Conservation (phyloP, 2,888 invertebrate genomes). For the Phymatocera aterrima region DNA sequence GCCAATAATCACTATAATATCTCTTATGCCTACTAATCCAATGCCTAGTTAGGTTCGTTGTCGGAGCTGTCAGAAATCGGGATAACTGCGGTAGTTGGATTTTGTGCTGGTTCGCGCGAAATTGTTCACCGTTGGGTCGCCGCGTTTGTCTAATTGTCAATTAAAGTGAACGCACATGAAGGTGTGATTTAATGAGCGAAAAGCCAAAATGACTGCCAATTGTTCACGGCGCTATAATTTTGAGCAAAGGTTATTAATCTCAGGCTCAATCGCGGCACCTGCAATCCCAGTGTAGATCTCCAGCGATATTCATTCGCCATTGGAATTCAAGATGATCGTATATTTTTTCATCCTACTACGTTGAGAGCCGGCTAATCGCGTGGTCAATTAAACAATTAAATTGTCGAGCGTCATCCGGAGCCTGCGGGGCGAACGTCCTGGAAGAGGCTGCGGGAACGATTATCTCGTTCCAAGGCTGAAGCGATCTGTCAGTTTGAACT, state of each 20-base stretch:
- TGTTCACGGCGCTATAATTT: too few species aligned
- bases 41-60: slow-evolving; percentile 31
- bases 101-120: not conserved
- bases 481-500: slow-evolving; percentile 41
- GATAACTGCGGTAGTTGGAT: not conserved
- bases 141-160: not conserved
- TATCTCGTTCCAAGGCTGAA: slow-evolving; percentile 41
- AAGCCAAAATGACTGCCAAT: too few species aligned
- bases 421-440: slow-evolving; percentile 46
- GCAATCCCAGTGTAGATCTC: too few species aligned
- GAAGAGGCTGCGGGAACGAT: slow-evolving; percentile 33
- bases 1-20: slow-evolving; percentile 41
- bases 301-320: not conserved
- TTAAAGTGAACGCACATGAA: too few species aligned
- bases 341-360: not conserved
- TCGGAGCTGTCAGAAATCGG: not conserved
- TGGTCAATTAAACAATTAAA: slow-evolving; percentile 66
- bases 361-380: slow-evolving; percentile 31
- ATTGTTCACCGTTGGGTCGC: not conserved
- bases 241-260: too few species aligned
- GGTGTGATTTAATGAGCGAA: too few species aligned
- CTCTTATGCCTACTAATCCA: not conserved
- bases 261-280: too few species aligned
- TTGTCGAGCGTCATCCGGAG: slow-evolving; percentile 55
- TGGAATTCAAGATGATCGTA: not conserved